Evolutionary conservation across 2,888 invertebrate genomes (phyloP).

Genomic region (Electrophaes corylata): DNA sequence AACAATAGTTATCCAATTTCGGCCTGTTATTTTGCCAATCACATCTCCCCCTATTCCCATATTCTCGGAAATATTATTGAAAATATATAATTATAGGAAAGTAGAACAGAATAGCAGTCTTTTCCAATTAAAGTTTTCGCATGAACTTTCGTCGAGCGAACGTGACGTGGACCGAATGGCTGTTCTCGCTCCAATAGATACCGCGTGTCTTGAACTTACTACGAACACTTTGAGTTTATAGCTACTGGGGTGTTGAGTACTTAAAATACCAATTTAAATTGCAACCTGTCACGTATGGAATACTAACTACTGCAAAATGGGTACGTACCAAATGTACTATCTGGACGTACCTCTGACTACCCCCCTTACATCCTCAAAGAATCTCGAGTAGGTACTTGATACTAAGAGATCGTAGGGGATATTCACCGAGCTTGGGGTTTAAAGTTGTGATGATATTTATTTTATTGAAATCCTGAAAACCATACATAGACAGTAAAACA

Average conservation of each 20-base stretch:
- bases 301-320: no score
- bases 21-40: slow-evolving; percentile 9
- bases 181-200: slow-evolving; percentile 26
- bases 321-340: no score
- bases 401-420: no score
- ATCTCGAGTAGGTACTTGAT: no score
- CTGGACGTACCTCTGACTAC: no score
- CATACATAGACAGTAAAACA: no score
- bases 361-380: no score
- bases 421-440: no score
- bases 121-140: slow-evolving; percentile 74
- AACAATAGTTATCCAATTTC: slow-evolving; percentile 10
- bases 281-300: no score
- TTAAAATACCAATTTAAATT: neutral
- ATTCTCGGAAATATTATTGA: neutral
- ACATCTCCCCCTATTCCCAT: neutral
- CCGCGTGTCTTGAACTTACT: slow-evolving; percentile 21
- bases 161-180: slow-evolving; percentile 31
- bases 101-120: slow-evolving; percentile 40
- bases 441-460: no score
- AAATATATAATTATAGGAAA: neutral
- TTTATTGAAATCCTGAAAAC: no score
- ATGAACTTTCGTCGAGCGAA: slow-evolving; percentile 53
- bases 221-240: slow-evolving; percentile 7
- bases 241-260: neutral